Evolutionary conservation across 1,140 invertebrate species (phyloP).

Genomic region (Habropoda laboriosa): DNA sequence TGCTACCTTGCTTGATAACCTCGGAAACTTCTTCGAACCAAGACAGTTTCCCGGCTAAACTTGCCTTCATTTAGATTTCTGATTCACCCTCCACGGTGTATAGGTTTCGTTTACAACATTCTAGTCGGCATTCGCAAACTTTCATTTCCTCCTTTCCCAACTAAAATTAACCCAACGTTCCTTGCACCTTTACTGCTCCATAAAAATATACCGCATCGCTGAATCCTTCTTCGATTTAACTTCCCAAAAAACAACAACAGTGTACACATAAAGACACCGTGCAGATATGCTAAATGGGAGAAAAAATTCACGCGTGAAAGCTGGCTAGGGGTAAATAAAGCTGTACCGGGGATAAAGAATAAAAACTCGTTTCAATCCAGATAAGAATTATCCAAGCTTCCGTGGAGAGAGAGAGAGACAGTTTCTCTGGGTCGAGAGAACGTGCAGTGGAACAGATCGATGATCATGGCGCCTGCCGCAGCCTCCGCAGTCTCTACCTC

Average conservation of each 20-base stretch:
- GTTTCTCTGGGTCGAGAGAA: constrained; percentile 33
- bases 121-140: no score
- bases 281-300: no score
- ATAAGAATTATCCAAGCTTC: constrained; percentile 21
- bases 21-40: background rate
- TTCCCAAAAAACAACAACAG: background rate
- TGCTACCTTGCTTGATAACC: constrained; percentile 14
- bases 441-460: constrained; percentile 74
- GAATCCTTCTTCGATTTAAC: background rate
- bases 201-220: background rate
- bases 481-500: constrained; percentile 73
- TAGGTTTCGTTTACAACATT: background rate
- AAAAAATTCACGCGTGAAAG: no score
- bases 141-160: no score
- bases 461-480: constrained; percentile 77
- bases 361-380: background rate
- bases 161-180: no score
- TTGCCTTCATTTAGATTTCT: background rate
- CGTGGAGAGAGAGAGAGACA: background rate
- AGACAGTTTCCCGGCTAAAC: background rate
- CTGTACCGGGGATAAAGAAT: background rate
- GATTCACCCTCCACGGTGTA: background rate
- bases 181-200: no score
- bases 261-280: no score
- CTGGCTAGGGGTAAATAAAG: background rate